Evolutionary conservation across 2,113 vertebrate genomes (phyloP).

Genomic region (Pipa parva): DNA sequence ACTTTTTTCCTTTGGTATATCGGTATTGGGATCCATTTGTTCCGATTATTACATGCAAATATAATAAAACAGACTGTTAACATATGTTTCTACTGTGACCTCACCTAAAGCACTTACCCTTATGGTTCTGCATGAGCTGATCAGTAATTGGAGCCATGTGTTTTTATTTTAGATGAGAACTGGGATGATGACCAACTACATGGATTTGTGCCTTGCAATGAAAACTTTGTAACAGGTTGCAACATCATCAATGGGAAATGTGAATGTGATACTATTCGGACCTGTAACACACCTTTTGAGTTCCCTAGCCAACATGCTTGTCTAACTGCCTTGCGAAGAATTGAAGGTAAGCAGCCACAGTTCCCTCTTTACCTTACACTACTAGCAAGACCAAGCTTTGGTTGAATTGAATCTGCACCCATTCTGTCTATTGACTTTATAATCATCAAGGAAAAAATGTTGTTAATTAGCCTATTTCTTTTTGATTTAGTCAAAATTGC

Average conservation of each 20-base stretch:
- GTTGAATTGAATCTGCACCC: no score
- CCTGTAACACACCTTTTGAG: constrained; percentile 84
- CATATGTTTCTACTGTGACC: not conserved
- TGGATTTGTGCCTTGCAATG: constrained; percentile 85
- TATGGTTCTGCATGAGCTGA: not conserved
- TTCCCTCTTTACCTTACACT: not conserved
- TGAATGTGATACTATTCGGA: constrained; percentile 79
- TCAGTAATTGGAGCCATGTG: not conserved
- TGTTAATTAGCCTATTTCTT: no score
- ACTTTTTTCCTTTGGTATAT: not conserved
- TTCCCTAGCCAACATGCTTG: constrained; percentile 80
- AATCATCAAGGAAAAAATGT: no score
- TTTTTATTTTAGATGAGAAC: constrained; percentile 75
- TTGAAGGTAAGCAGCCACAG: constrained; percentile 73
- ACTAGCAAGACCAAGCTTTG: no score
- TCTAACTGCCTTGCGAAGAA: constrained; percentile 76
- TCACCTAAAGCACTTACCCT: not conserved
- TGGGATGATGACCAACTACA: constrained; percentile 86
- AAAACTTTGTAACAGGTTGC: constrained; percentile 86
- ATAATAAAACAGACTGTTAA: not conserved
- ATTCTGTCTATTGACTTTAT: no score
- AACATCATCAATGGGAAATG: constrained; percentile 88
- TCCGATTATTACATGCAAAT: not conserved
- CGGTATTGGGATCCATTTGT: no score
- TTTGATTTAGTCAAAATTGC: no score